A percentile compares a stretch with the other conserved stretches of the same genome.
Conservation (phyloP, 2,113 vertebrate species). For the Bos javanicus region DNA sequence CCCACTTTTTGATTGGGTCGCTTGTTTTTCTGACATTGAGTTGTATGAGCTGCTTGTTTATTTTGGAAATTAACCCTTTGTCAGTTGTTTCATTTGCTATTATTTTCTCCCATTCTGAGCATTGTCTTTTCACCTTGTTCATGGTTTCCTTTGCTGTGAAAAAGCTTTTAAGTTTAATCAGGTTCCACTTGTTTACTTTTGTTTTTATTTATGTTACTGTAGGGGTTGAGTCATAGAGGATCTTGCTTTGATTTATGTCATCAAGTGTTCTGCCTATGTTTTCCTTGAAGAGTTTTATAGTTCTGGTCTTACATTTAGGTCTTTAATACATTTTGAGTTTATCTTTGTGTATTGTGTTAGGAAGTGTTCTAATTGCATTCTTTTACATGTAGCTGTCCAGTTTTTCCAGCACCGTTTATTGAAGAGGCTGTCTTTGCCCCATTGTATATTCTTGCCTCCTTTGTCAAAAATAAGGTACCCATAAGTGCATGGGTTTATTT, state of each 20-base stretch:
- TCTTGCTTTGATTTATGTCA: not conserved
- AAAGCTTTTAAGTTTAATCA: not conserved
- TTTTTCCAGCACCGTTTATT: not conserved
- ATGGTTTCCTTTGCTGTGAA: not conserved
- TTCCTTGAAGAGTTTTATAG: not conserved
- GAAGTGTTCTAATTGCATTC: not conserved
- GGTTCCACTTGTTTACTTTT: not conserved
- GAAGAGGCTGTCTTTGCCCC: not conserved
- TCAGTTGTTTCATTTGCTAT: not conserved
- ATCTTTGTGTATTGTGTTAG: not conserved
- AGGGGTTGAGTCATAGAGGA: not conserved
- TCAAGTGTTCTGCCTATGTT: not conserved
- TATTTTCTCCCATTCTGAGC: not conserved
- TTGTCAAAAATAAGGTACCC: not conserved
- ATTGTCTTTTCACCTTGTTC: not conserved
- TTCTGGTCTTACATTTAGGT: not conserved
- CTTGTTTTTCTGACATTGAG: not conserved
- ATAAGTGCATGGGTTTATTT: not conserved
- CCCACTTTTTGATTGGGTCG: not conserved
- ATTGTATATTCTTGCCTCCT: not conserved
- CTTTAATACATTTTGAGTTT: not conserved
- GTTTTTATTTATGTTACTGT: not conserved
- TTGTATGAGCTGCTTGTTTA: not conserved
- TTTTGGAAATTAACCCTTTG: not conserved
- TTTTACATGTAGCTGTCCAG: not conserved